A percentile compares a stretch with the other conserved stretches of the same genome.
Conservation (phyloP, 2,888 invertebrate species). For the Andrena trimmerana region DNA sequence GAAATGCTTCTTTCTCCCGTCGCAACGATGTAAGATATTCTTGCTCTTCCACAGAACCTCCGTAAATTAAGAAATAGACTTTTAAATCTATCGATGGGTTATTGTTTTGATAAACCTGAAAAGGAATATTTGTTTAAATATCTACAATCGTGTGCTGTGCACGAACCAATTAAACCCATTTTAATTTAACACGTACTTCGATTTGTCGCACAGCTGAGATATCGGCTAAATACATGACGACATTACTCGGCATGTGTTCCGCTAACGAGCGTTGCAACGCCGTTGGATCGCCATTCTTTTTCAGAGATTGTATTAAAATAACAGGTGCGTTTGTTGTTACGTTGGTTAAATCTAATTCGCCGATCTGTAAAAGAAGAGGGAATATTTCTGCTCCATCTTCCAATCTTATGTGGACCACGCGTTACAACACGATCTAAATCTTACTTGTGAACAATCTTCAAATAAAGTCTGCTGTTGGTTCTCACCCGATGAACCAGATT, state of each 20-base stretch:
- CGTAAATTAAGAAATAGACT: slow-evolving; percentile 96
- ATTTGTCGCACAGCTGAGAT: slow-evolving; percentile 95
- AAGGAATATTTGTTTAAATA: slow-evolving; percentile 16
- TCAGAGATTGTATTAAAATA: slow-evolving; percentile 92
- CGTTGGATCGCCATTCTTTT: slow-evolving; percentile 90
- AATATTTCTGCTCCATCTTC: slow-evolving; percentile 51
- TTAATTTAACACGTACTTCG: slow-evolving; percentile 87
- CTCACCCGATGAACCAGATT: slow-evolving; percentile 39
- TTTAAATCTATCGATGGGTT: slow-evolving; percentile 86
- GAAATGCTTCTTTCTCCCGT: slow-evolving; percentile 97
- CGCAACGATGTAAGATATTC: slow-evolving; percentile 95
- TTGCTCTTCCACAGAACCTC: slow-evolving; percentile 98
- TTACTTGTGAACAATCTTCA: slow-evolving; percentile 81
- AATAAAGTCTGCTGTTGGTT: slow-evolving; percentile 69
- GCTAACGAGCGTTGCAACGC: slow-evolving; percentile 90
- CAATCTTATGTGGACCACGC: neutral
- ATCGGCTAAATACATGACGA: slow-evolving; percentile 96
- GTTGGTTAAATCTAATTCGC: slow-evolving; percentile 89
- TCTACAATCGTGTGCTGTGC: neutral
- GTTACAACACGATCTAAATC: slow-evolving; percentile 13
- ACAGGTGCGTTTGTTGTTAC: slow-evolving; percentile 88
- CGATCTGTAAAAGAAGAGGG: slow-evolving; percentile 85
- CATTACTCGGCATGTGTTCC: slow-evolving; percentile 91
- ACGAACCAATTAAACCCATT: slow-evolving; percentile 1
- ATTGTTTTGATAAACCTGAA: slow-evolving; percentile 88